Evolutionary conservation across 1,140 invertebrate species (phyloP), one percentile per base, ranked within the genome.

Genomic region (Halesus radiatus): DNA sequence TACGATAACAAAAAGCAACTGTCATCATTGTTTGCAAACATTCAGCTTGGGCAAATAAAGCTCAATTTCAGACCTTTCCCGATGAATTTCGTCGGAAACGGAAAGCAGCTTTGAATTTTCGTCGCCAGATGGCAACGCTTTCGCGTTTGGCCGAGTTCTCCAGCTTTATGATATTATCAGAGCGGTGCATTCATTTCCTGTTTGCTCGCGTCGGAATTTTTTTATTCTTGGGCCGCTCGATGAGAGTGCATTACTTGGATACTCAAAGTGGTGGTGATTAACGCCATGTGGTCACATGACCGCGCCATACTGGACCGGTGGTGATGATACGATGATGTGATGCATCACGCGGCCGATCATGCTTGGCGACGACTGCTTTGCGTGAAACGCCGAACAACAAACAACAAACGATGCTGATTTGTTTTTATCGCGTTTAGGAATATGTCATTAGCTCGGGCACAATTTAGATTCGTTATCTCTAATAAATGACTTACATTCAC

Each of bases 171-270:
- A 15, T 32, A 32, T 26, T 50, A 68, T 32, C 32, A 37, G 68
- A 72, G 8, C 10, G 37, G 37, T 45, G 37, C 7, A 23, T 72
- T 37, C 68, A 72, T 72, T 72, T 72, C 68, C 68, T 72, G 68
- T 72, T 52, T 52, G 16, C 15, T 3, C 22, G 23, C 50, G 20
- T 13, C 32, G n/a, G 20, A 23, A 54, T 72, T 52, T 72, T 52
- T 72, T n/a, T n/a, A n/a, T 18, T 32, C 32, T 5, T 32, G 32
- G 6, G 32, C 3, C 68, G 23, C 52, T 72, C 3, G 32, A 72
- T 72, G 68, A 20, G 68, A 72, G 53, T 18, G 16, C 22, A 32
- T 3, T 45, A 45, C 37, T 45, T 45, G 37, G 37, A 10, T 13
- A 45, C 37, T 45, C 5, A 13, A 45, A 45, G 8, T 45, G 10